Evolutionary conservation across 2,797 vertebrate species (phyloP), one percentile per base, ranked within the genome.

Genomic region (Hydrolagus colliei): DNA sequence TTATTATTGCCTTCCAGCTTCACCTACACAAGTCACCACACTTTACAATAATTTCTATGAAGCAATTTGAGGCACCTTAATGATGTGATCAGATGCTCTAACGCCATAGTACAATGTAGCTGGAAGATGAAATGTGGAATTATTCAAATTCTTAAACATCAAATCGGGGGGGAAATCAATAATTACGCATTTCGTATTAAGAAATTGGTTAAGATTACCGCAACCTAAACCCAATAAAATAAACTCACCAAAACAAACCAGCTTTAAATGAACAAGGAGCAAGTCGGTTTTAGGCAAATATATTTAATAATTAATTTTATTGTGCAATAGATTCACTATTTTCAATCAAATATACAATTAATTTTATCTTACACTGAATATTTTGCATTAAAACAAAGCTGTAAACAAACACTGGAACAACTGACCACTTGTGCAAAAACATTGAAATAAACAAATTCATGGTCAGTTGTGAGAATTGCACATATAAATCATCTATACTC

Each of bases 381-480:
- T 84, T 84, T 68, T 71, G 32, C 16, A n/a, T 18, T 71, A 71
- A 9, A 41, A 68, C 63, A 41, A 68, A 41, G 41, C 71, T 68
- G 32, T 84, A 84, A 71, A 84, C 79, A 71, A 35, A 84, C 14
- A 84, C 32, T 68, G 32, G 16, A 71, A 68, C 79, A 84, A 84
- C 65, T 84, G 79, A 84, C 18, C 65, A 84, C 71, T 71, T 84
- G 79, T 84, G 79, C 79, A 67, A 84, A 84, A 10, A 35, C 20
- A n/a, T 84, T 20, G 52, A 84, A 20, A 12, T 71, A n/a, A 20
- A 71, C n/a, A 18, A 68, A 84, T 84, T 84, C 65, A 52, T 71
- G 79, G 41, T 84, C 79, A 84, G 9, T 84, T 84, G 79, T 1
- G 32, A 41, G 20, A 84, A 84, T 71, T 84, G 79, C 79, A 84